Base-by-base conservation (phyloP, 1,140 invertebrate genomes). In the Zophobas morio region DNA sequence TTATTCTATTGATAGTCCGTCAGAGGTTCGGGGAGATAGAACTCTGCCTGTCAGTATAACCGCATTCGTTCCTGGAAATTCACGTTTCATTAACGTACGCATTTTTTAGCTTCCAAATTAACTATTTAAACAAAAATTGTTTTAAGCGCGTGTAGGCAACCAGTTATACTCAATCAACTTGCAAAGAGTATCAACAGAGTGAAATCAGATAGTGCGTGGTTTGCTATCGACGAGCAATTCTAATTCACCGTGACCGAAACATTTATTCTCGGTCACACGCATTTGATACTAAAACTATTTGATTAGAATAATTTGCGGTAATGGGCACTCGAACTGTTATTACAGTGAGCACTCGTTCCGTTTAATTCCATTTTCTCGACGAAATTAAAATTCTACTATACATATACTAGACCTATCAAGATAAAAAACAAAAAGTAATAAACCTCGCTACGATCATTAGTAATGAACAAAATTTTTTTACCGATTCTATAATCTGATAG, bases 251-350 rank as follows among this genome's bases (percentile, higher is more conserved):
- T 66, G 39, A 66, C 60, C 60, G 20, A 40, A 39, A 66, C 60
- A 66, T 66, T 66, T 66, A 66, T 66, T 66, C 60, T 66, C 60
- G 60, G 60, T 42, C 60, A 66, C 60, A 66, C 39, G 60, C 60
- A 42, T 66, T 42, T 34, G 60, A 66, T 66, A 66, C 60, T 8
- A 42, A 66, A 66, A 42, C 60, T 66, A 66, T 66, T 66, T 66
- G 60, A 66, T 66, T 66, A 66, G 60, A 66, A 66, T 66, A 66
- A 66, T 66, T 42, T 66, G 60, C 60, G 60, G 35, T 20, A 66
- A 39, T 60, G 36, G 56, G 34, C 35, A 66, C 60, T 66, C 37
- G 20, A 66, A 66, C 60, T 36, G 39, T 40, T 66, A 46, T 42
- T 40, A 2, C 37, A 20, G 39, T 36, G 42, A 66, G 40, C 42